Evolutionary conservation across 2,888 invertebrate species (phyloP), one percentile per base, ranked within the genome.

Genomic region (Pteria penguin): DNA sequence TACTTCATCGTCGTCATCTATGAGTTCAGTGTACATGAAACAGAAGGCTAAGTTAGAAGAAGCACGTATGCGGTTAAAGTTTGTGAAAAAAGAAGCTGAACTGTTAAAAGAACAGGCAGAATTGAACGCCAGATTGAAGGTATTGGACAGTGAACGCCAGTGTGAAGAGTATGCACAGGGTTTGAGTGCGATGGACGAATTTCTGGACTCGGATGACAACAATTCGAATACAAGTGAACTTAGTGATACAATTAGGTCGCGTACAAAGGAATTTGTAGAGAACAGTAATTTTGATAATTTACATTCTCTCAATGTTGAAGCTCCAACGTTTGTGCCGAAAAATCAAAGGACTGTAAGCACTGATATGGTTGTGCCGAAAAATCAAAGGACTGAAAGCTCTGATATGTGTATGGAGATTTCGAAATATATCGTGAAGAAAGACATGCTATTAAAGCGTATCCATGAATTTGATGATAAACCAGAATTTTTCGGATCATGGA

Each of bases 361-460:
- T n/a, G n/a, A n/a, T n/a, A n/a, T n/a, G n/a, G n/a, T n/a, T n/a
- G n/a, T n/a, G n/a, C n/a, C n/a, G n/a, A n/a, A n/a, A n/a, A n/a
- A n/a, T n/a, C n/a, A n/a, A n/a, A n/a, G n/a, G n/a, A n/a, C n/a
- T n/a, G n/a, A n/a, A n/a, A 3, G 31, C 62, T 31, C n/a, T 31
- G 31, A 62, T 68, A 68, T 54, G 11, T 31, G 32, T 57, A 18
- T 24, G 22, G 29, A 52, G 18, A 57, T 68, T 18, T 31, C 68
- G 5, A 68, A 68, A 57, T 68, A 32, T 26, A 68, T 68, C 22
- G 32, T 68, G n/a, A 68, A 68, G 24, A 68, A 68, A 8, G 68
- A 68, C 57, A 54, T 68, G 57, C 57, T 68, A 22, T 24, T 68
- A 14, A 67, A 54, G 4, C 26, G 45, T 14, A 65, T 65, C 5